A percentile compares a stretch with the other conserved stretches of the same genome.
These are phyloP conservation scores for Hydroisotoma schaefferi DNA, from an alignment of 2,888 invertebrate genomes.

Conservation along the genomic window DNA sequence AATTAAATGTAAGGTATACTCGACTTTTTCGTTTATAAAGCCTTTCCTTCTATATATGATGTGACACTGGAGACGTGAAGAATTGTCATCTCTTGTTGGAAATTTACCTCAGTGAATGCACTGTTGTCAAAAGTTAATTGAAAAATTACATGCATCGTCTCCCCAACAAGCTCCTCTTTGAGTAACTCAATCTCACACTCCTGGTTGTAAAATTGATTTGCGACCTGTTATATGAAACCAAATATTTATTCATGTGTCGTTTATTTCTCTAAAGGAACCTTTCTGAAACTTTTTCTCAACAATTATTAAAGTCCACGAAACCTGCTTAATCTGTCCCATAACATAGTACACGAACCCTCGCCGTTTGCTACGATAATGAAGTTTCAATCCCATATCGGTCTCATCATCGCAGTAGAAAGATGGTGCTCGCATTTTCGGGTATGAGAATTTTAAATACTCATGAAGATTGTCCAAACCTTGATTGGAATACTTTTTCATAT, in stretches of 20 bases:
- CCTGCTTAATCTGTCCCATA: slow-evolving; percentile 72
- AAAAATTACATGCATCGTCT: slow-evolving; percentile 79
- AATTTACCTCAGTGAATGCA: slow-evolving; percentile 68
- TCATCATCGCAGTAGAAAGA: slow-evolving; percentile 71
- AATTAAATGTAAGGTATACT: neutral
- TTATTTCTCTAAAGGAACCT: neutral
- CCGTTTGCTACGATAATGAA: slow-evolving; percentile 89
- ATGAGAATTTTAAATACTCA: slow-evolving; percentile 94
- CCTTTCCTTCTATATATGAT: no score
- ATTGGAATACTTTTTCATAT: neutral
- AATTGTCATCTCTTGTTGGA: no score
- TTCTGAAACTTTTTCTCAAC: neutral
- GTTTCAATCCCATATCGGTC: slow-evolving; percentile 81
- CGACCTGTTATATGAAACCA: slow-evolving; percentile 66
- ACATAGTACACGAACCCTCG: slow-evolving; percentile 94
- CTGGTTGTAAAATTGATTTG: slow-evolving; percentile 88
- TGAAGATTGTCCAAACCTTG: slow-evolving; percentile 83
- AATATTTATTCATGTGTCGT: neutral
- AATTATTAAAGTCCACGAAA: neutral
- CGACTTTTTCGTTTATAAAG: no score
- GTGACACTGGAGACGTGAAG: no score
- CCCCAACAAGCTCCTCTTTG: slow-evolving; percentile 71
- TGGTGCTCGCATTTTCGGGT: slow-evolving; percentile 78
- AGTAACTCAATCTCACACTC: slow-evolving; percentile 88
- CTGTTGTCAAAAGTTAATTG: slow-evolving; percentile 90